A percentile compares a stretch with the other conserved stretches of the same genome.
These are phyloP conservation scores for Drosophila kanekoi DNA, from an alignment of 2,888 invertebrate genomes.

Conservation along the genomic window DNA sequence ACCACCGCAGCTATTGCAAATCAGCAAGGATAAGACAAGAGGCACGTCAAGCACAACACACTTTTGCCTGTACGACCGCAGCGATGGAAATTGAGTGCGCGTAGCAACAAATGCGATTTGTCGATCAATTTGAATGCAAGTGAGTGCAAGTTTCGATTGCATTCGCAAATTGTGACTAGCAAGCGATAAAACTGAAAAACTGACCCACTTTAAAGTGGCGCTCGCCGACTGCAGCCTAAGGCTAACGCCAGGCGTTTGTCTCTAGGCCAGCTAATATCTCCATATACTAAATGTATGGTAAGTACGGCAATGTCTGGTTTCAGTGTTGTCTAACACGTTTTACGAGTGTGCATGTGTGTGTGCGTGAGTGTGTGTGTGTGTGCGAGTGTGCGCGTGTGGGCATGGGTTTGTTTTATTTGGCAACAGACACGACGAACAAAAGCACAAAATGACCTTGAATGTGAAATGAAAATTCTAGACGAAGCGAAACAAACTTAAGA, in stretches of 20 bases:
- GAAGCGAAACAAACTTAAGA: slow-evolving; percentile 22
- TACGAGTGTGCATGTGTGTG: background rate
- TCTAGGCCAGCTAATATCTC: slow-evolving; percentile 57
- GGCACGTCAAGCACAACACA: background rate
- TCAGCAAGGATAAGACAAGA: background rate
- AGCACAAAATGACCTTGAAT: slow-evolving; percentile 55
- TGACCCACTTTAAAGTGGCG: slow-evolving; percentile 68
- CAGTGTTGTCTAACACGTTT: slow-evolving; percentile 30
- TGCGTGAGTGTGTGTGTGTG: background rate
- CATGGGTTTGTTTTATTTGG: slow-evolving; percentile 32
- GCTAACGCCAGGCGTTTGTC: slow-evolving; percentile 43
- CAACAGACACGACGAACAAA: slow-evolving; percentile 32
- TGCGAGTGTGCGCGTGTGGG: slow-evolving; percentile 3
- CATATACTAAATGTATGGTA: slow-evolving; percentile 5
- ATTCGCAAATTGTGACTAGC: slow-evolving; percentile 32
- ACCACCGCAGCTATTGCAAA: background rate
- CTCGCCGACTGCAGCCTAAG: slow-evolving; percentile 36
- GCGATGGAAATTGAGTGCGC: slow-evolving; percentile 56
- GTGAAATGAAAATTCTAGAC: slow-evolving; percentile 65
- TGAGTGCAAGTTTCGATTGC: slow-evolving; percentile 39
- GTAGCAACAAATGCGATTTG: slow-evolving; percentile 58
- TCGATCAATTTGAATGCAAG: slow-evolving; percentile 29
- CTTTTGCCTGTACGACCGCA: background rate
- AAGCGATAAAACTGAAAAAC: slow-evolving; percentile 78
- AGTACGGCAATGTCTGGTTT: background rate